Base-by-base conservation (phyloP, 1,140 invertebrate species). In the Diorhabda elongata region DNA sequence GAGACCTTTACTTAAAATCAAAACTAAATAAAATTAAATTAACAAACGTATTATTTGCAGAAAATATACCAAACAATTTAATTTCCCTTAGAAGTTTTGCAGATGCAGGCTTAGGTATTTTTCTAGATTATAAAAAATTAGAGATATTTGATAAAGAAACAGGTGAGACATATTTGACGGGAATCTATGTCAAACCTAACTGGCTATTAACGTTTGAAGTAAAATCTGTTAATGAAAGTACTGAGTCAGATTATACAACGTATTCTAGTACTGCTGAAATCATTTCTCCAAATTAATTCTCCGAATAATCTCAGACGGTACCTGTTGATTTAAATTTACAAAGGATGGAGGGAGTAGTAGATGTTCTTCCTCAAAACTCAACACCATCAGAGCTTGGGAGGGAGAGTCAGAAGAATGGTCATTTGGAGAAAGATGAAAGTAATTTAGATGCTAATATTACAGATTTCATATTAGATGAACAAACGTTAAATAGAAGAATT, bases 71-170 rank as follows among this genome's bases (percentile, higher is more conserved):
- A 4, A 43, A 67, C n/a, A 67, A 67, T 67, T 57, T 67, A 41
- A 57, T 67, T 3, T 61, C 66, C 26, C 42, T 67, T 5, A 67
- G 66, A 67, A 58, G 66, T 4, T 67, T 67, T 67, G 66, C 66
- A 5, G 56, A 67, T 61, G 58, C 58, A 26, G 56, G 66, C 5
- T 61, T 67, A 57, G 5, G 66, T 41, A 67, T 67, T 41, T 61
- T 57, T 45, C 44, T 67, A 62, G 66, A 67, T 44, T 43, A 67
- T 61, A 42, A 67, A 67, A 60, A 42, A 61, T 60, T 67, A 42
- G 41, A n/a, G 45, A 57, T 67, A 41, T 67, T 62, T 67, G 56
- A 67, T 59, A 61, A 67, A 67, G 58, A 67, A 42, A 3, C 42
- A 62, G 56, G 45, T 61, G 11, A 26, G 2, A 45, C 42, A 42